Conservation (phyloP, 2,888 invertebrate species). For the Agrochola macilenta region DNA sequence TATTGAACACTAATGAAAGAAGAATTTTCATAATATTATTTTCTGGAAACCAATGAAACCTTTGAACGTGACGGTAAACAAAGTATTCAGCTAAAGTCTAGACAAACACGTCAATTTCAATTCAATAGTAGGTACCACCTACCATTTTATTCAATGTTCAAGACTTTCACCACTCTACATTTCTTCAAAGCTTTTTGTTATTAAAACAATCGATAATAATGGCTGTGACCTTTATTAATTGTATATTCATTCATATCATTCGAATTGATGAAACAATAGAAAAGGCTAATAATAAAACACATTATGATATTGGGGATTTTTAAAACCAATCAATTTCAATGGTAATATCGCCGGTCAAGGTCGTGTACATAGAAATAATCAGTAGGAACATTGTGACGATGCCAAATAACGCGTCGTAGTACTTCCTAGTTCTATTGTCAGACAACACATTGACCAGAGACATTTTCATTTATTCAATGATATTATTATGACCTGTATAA, state of each 20-base stretch:
- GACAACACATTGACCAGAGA: slow-evolving; percentile 64
- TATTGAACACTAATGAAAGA: neutral
- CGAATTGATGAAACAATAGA: slow-evolving; percentile 31
- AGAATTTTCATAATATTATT: neutral
- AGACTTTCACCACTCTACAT: slow-evolving; percentile 3
- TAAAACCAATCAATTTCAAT: slow-evolving; percentile 65
- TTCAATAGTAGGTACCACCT: slow-evolving; percentile 12
- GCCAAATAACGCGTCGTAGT: slow-evolving; percentile 66
- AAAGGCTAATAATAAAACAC: slow-evolving; percentile 27
- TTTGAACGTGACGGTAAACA: slow-evolving; percentile 7
- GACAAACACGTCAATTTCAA: slow-evolving; percentile 27
- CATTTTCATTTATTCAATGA: slow-evolving; percentile 72
- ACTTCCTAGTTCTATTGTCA: slow-evolving; percentile 68
- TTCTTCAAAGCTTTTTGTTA: slow-evolving; percentile 14
- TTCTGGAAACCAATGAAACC: neutral
- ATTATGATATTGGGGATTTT: slow-evolving; percentile 24
- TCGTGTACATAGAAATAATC: slow-evolving; percentile 57
- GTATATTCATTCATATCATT: slow-evolving; percentile 32
- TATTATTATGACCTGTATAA: slow-evolving; percentile 75
- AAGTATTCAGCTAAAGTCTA: slow-evolving; percentile 20
- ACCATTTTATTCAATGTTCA: slow-evolving; percentile 26
- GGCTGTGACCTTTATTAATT: slow-evolving; percentile 43
- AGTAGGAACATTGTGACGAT: slow-evolving; percentile 54
- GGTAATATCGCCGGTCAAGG: slow-evolving; percentile 65
- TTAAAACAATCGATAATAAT: slow-evolving; percentile 40